Conservation (phyloP, 2,797 vertebrate genomes). For the Chromobotia macracanthus region DNA sequence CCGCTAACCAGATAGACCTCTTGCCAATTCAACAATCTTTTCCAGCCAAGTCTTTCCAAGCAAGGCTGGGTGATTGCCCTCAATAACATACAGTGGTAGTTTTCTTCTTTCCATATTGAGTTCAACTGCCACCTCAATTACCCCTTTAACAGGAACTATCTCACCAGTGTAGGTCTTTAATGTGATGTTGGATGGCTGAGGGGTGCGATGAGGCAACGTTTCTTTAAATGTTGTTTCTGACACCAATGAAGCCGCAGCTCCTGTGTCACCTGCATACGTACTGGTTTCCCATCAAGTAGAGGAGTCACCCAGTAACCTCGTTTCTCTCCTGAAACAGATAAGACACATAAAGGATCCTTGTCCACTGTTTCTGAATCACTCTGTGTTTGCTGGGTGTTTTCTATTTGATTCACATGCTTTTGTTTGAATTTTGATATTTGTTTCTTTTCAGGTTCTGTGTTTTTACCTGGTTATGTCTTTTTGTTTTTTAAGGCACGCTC, state of each 20-base stretch:
- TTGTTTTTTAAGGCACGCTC: neutral
- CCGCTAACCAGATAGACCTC: neutral
- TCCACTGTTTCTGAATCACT: too few species aligned
- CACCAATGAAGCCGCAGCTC: too few species aligned
- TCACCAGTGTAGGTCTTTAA: neutral
- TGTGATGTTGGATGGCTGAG: neutral
- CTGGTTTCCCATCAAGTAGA: too few species aligned
- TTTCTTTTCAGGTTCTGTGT: too few species aligned
- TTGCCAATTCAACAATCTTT: neutral
- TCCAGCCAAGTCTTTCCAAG: neutral
- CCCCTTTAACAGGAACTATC: neutral
- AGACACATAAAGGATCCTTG: too few species aligned
- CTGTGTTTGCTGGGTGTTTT: too few species aligned
- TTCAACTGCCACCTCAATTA: neutral
- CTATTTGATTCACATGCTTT: too few species aligned
- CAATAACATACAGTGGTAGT: too few species aligned
- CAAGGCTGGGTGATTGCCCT: neutral
- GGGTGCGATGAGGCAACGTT: neutral
- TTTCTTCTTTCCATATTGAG: neutral
- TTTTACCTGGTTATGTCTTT: neutral
- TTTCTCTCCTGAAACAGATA: too few species aligned
- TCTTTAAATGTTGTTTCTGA: neutral
- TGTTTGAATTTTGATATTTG: too few species aligned
- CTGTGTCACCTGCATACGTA: too few species aligned
- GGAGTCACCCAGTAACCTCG: too few species aligned